Conservation (phyloP, 64 coral and sea anemone species). For the Montipora capricornis region DNA sequence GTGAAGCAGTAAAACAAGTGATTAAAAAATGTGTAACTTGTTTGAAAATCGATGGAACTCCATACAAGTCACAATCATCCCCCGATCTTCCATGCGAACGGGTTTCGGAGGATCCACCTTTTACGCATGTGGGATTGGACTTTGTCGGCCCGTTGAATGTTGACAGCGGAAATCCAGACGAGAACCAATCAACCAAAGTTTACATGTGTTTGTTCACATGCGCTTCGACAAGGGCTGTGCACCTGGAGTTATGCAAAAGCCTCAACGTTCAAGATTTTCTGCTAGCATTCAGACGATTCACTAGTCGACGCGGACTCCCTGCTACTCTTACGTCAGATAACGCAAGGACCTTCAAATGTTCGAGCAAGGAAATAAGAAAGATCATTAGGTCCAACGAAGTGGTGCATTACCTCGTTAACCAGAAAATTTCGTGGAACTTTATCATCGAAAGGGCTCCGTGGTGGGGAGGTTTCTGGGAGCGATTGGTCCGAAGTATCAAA, state of each 20-base stretch:
- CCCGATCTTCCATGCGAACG: constrained; percentile 25
- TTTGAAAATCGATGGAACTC: neutral
- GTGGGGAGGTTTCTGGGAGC: too few relatives aligned
- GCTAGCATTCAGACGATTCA: constrained; percentile 17
- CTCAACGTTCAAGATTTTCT: constrained; percentile 20
- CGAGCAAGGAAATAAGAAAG: neutral
- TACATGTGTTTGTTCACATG: constrained; percentile 33
- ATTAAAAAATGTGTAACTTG: constrained; percentile 37
- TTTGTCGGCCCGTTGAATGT: constrained; percentile 34
- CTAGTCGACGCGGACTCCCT: constrained; percentile 14
- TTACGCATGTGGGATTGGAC: constrained; percentile 45
- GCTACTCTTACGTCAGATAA: constrained; percentile 35
- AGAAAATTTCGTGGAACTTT: too few relatives aligned
- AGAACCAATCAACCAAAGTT: neutral
- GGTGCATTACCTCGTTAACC: too few relatives aligned
- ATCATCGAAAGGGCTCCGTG: too few relatives aligned
- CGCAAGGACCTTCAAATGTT: constrained; percentile 34
- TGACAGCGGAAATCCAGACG: neutral
- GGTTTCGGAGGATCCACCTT: constrained; percentile 61
- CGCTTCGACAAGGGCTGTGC: constrained; percentile 15
- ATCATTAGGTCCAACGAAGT: constrained; percentile 21
- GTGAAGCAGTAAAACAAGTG: constrained; percentile 30
- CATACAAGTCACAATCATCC: neutral
- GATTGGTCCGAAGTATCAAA: constrained; percentile 35
- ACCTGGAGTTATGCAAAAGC: constrained; percentile 8